These are phyloP conservation scores for Struthidea cinerea DNA, from an alignment of 2,113 vertebrate species.

Conservation along the genomic window DNA sequence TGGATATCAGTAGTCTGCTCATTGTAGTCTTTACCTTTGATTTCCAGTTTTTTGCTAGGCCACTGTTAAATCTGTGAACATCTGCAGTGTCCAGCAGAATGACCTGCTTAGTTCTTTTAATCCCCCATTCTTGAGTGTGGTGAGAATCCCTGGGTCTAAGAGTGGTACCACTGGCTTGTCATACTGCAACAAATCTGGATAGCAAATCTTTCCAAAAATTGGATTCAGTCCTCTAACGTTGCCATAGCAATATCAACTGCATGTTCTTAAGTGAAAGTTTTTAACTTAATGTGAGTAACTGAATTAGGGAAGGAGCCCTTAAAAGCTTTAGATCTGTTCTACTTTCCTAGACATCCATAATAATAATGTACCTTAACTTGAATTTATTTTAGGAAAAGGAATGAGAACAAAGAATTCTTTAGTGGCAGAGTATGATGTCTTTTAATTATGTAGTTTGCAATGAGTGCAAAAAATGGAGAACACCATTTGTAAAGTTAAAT, in stretches of 20 bases:
- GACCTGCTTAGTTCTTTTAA: not conserved
- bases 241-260: not conserved
- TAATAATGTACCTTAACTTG: not conserved
- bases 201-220: not conserved
- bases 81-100: not conserved
- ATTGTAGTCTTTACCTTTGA: not conserved
- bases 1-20: not conserved
- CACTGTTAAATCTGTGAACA: not conserved
- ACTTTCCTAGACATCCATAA: not conserved
- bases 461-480: not conserved
- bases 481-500: not conserved
- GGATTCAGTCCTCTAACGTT: not conserved
- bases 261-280: not conserved
- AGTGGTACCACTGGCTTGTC: not conserved
- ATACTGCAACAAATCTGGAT: not conserved
- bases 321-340: not conserved
- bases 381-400: constrained; percentile 13
- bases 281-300: not conserved
- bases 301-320: not conserved
- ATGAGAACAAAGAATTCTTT: not conserved
- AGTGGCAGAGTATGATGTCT: not conserved
- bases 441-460: not conserved
- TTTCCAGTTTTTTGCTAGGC: not conserved
- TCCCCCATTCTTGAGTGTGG: not conserved
- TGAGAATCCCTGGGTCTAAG: not conserved